Evolutionary conservation across 1,140 invertebrate genomes (phyloP), one percentile per base, ranked within the genome.

Genomic region (Acromyrmex echinatior): DNA sequence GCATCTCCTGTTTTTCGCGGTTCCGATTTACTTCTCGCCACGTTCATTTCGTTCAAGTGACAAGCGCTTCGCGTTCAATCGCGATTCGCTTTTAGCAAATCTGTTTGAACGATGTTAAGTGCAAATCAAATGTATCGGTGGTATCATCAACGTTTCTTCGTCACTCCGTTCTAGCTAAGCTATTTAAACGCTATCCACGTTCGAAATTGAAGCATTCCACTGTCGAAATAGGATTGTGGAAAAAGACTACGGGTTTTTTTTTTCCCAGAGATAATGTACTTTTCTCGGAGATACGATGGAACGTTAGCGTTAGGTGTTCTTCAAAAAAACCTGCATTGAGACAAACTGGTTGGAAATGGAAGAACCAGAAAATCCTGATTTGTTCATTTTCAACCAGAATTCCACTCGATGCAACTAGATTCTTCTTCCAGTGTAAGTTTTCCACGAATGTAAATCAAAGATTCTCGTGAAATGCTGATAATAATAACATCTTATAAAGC

Each of bases 1-100:
- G 14, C 18, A 31, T 56, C 78, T 21, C n/a, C 7, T 25, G 39
- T 21, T 56, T 80, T 45, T 80, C 31, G 14, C 49, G 7, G 39
- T 82, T 49, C 56, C 39, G 58, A 84, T 21, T 70, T 53, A 45
- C 25, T 71, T 6, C 39, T 71, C 21, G 53, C 45, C 53, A 58
- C 49, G 21, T 21, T 58, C 18, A 45, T 60, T 74, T 60, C 18
- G 31, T 56, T 51, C 21, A 49, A 81, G 18, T 18, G 35, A 16
- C 58, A n/a, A 45, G 5, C 31, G 45, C 14, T 71, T 73, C 7
- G 28, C 16, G 18, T 14, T 31, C 35, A n/a, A 68, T 25, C 14
- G 4, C 56, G 28, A n/a, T 39, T 60, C 4, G 78, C 35, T 51
- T 51, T 60, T 62, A 62, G 18, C 68, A 28, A 28, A 4, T 3